These are phyloP conservation scores for Pseudomugil tenellus DNA, from an alignment of 2,797 vertebrate species.

Conservation along the genomic window DNA sequence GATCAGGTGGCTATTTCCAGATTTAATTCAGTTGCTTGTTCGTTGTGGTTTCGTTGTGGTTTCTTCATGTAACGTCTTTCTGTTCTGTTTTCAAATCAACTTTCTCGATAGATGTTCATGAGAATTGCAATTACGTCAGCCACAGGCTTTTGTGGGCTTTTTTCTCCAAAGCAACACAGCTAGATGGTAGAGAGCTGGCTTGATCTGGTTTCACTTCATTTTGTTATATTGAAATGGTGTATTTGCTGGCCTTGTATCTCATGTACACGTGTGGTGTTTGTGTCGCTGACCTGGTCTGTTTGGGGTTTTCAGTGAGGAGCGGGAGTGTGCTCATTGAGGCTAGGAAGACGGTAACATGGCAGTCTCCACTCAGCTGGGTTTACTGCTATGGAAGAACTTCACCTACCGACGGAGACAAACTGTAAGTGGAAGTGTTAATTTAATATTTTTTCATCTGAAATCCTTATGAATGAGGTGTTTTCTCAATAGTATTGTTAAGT, in stretches of 20 bases:
- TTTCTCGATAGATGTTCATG: background rate
- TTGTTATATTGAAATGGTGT: background rate
- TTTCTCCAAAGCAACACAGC: slow-evolving; percentile 5
- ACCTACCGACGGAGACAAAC: slow-evolving; percentile 94
- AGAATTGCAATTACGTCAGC: background rate
- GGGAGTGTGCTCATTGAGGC: slow-evolving; percentile 63
- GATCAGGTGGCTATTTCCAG: no score
- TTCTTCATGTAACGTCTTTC: slow-evolving; percentile 19
- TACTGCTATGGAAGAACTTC: slow-evolving; percentile 99
- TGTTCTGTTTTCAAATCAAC: slow-evolving; percentile 34
- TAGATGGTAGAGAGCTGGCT: background rate
- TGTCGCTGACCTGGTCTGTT: slow-evolving; percentile 32
- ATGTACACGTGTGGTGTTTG: background rate
- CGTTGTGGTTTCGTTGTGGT: background rate
- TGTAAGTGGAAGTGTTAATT: slow-evolving; percentile 81
- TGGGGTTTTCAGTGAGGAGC: slow-evolving; percentile 67
- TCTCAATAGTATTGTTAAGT: no score
- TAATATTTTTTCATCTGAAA: background rate
- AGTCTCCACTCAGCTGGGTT: slow-evolving; percentile 91
- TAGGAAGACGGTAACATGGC: slow-evolving; percentile 85
- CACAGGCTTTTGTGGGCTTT: background rate
- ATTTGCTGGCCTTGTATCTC: background rate
- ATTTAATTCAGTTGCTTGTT: slow-evolving; percentile 1
- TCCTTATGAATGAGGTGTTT: no score
- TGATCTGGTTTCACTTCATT: background rate